Evolutionary conservation across 2,113 vertebrate genomes (phyloP).

Genomic region (Rhodinocichla rosea): DNA sequence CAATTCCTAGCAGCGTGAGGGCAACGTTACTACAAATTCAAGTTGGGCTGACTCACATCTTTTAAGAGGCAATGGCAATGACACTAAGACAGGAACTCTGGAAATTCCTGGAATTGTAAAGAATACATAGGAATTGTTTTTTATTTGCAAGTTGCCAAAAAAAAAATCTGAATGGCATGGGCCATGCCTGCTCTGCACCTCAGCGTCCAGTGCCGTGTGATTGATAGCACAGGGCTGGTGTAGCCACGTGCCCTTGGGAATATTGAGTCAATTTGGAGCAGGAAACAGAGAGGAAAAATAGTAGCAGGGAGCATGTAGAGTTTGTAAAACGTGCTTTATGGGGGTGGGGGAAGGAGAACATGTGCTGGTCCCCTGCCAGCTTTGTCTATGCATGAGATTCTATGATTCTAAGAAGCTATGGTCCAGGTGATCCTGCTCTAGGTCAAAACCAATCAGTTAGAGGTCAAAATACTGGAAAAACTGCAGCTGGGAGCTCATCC

Average conservation of each 20-base stretch:
- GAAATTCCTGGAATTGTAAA: slow-evolving; percentile 45
- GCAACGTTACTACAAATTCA: not conserved
- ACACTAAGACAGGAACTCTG: not conserved
- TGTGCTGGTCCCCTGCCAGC: not conserved
- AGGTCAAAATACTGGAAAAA: not conserved
- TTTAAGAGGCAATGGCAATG: not conserved
- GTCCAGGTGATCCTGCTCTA: not conserved
- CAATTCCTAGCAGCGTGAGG: not conserved
- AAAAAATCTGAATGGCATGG: not conserved
- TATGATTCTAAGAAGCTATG: not conserved
- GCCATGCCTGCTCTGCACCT: not conserved
- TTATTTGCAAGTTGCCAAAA: not conserved
- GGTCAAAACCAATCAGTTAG: not conserved
- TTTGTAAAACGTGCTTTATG: slow-evolving; percentile 15
- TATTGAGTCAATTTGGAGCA: not conserved
- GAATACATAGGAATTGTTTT: not conserved
- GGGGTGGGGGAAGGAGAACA: not conserved
- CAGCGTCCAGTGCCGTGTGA: accelerated
- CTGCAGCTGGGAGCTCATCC: not conserved
- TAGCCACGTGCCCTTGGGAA: slow-evolving; percentile 12
- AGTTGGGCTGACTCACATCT: not conserved
- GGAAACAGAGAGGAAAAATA: slow-evolving; percentile 26
- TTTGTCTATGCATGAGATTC: not conserved
- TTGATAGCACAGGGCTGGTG: not conserved
- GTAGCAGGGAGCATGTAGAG: not conserved